Base-by-base conservation (phyloP, 92 coral and sea anemone species). In the Bergia sp. region DNA sequence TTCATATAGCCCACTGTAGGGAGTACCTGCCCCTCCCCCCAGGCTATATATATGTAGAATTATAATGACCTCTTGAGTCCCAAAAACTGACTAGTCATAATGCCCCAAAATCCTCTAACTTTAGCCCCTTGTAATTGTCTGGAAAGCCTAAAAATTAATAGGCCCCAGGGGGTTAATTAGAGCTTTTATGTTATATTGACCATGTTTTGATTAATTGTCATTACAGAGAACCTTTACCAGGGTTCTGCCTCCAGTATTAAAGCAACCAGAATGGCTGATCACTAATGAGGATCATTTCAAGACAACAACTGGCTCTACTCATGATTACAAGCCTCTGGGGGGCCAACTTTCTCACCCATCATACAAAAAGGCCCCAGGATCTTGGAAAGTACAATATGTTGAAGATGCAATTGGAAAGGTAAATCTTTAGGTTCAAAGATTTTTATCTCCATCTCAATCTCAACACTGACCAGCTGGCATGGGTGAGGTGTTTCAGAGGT, bases 241-340 rank as follows among this genome's bases (percentile, higher is more conserved):
- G 44, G 98, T 95, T 23, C 87, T 91, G 16, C 98, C 98, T 4
- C 96, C 98, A 18, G 93, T 94, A 21, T 81, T 95, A 72, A 89
- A 90, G 67, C 83, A 91, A 76, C 87, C 92, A 58, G 96, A 95
- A 76, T 88, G 88, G 77, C 38, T 84, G 20, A 69, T 95, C 38
- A 90, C 90, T 73, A 89, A 91, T 23, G 92, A 89, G 79, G 98
- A 95, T 37, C 88, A 93, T 89, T 93, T 95, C 73, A 88, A 76
- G 85, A 97, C 99, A 65, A 95, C 99, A 3, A 97, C 97, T n/a
- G 98, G 98, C 5, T 88, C 94, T 23, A 94, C 96, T 71, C 99
- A 97, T 82, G 99, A 97, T 76, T 95, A 93, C 89, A 97, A 97
- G 88, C 86, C 94, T 13, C 99, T 92, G 72, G 96, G 96, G n/a